Conservation (phyloP, 2,113 vertebrate genomes). For the Pampusana beccarii region DNA sequence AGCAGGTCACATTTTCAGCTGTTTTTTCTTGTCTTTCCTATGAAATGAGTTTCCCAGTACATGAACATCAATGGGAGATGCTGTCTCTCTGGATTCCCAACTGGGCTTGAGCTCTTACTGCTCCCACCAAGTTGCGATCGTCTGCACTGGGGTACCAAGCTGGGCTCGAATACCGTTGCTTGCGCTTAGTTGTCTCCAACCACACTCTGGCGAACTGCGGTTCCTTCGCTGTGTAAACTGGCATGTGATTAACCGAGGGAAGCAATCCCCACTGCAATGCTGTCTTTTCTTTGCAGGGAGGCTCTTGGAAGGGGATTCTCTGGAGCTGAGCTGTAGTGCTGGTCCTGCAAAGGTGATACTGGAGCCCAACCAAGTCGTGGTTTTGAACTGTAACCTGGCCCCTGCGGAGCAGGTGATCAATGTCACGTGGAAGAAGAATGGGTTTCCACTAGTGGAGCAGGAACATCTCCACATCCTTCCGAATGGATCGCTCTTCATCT, state of each 20-base stretch:
- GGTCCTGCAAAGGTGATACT: slow-evolving; percentile 86
- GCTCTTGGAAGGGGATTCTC: slow-evolving; percentile 66
- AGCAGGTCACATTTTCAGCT: background rate
- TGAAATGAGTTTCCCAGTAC: background rate
- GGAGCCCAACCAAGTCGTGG: slow-evolving; percentile 78
- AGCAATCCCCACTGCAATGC: background rate
- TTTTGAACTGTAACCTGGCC: slow-evolving; percentile 87
- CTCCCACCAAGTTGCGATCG: background rate
- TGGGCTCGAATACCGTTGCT: background rate
- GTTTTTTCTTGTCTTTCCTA: background rate
- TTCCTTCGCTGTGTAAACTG: background rate
- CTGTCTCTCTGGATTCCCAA: background rate
- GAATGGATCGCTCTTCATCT: slow-evolving; percentile 86
- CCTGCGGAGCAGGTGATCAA: slow-evolving; percentile 77
- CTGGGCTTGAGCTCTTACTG: background rate
- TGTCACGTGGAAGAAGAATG: slow-evolving; percentile 89
- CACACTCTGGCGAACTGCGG: background rate
- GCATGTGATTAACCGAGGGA: background rate
- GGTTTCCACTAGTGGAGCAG: slow-evolving; percentile 72
- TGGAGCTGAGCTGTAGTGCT: slow-evolving; percentile 90
- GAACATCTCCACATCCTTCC: slow-evolving; percentile 77
- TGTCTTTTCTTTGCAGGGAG: slow-evolving; percentile 76
- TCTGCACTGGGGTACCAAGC: background rate
- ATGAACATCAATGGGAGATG: accelerated
- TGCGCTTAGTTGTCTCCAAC: background rate